phyloP scores from a whole-genome alignment of 1,140 invertebrate genomes.

The Caenorhabditis briggsae region DNA sequence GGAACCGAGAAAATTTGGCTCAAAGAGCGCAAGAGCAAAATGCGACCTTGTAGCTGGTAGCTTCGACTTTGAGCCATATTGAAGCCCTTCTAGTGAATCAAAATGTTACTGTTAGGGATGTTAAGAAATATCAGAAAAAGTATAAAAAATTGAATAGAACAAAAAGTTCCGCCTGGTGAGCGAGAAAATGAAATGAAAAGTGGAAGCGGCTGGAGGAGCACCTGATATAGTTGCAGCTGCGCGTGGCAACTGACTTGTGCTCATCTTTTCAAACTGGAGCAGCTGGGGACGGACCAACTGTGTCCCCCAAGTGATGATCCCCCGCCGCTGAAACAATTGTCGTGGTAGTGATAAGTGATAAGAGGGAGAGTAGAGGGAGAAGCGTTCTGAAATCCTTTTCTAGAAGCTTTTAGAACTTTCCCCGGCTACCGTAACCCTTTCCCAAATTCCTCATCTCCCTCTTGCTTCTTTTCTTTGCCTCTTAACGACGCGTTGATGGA shows the following conservation, averaged over 20 bases:
- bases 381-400: too few relatives aligned
- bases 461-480: not conserved
- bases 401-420: not conserved
- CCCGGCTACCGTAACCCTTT: conserved; percentile 13
- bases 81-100: too few relatives aligned
- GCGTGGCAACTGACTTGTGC: conserved; percentile 25
- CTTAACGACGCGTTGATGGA: conserved; percentile 48
- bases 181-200: not conserved
- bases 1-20: too few relatives aligned
- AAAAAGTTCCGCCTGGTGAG: not conserved
- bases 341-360: not conserved
- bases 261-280: not conserved
- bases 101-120: too few relatives aligned
- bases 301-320: not conserved
- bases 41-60: too few relatives aligned
- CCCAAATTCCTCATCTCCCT: not conserved
- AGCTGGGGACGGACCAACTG: conserved; percentile 6
- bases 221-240: conserved; percentile 53
- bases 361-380: too few relatives aligned
- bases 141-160: not conserved
- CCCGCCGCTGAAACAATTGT: conserved; percentile 21
- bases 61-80: too few relatives aligned
- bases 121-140: too few relatives aligned
- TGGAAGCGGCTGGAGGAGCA: not conserved
- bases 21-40: too few relatives aligned